Evolutionary conservation across 2,113 vertebrate genomes (phyloP), one percentile per base, ranked within the genome.

Genomic region (Phaethornis superciliosus): DNA sequence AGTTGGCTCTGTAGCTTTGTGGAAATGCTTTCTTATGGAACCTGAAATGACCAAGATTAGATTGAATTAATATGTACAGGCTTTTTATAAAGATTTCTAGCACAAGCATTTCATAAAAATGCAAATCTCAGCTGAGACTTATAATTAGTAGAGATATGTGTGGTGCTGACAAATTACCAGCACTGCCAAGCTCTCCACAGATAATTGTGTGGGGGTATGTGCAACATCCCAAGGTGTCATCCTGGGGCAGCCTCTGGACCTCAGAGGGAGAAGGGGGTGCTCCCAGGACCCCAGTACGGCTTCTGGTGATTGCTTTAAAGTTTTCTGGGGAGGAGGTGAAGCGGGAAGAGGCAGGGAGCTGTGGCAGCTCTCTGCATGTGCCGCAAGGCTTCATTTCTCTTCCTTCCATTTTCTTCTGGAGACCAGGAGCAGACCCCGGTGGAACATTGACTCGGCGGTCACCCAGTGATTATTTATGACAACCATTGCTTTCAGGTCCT

Each of bases 41-140:
- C 96, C 96, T 37, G 90, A 90, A 97, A 96, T 92, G 96, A 95
- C 97, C 93, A 44, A 96, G 96, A 97, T 97, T 90, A 97, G 96
- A 93, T 77, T 96, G 97, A 97, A 97, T 98, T 96, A 97, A 93
- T 95, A 79, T 52, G 96, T 93, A 93, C 47, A 21, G 46, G 51
- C 77, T 89, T 90, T 88, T 89, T 64, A 94, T 93, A 95, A 96
- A 96, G 96, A 97, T 96, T 97, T 97, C 95, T 84, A 95, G 89
- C 77, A 30, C 83, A 92, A 97, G 95, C 84, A 56, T 97, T 98
- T 97, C 96, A 97, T 97, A 95, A 97, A 97, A 97, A 98, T 97
- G 96, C 94, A 97, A 97, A 97, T 97, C 96, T 96, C 83, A 90
- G 93, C 97, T 96, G 96, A 96, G 96, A 83, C 97, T 97, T 94